Percentiles rank a stretch among this genome's conserved stretches.
These are phyloP conservation scores for Lasioglossum pauxillum DNA, from an alignment of 2,888 invertebrate genomes.

Conservation along the genomic window DNA sequence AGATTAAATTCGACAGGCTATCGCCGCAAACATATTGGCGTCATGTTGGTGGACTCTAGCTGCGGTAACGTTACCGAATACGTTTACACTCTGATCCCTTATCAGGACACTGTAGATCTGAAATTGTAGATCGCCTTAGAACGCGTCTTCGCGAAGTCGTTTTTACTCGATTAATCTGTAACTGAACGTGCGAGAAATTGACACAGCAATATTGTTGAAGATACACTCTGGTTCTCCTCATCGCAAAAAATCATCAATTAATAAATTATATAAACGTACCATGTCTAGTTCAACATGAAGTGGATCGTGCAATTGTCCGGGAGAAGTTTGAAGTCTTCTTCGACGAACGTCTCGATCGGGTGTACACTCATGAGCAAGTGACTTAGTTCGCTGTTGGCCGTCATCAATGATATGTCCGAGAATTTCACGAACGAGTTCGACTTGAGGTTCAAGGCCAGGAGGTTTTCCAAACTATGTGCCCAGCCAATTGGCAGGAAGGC, in stretches of 20 bases:
- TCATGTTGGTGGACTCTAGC: background rate
- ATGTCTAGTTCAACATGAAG: background rate
- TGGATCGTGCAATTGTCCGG: background rate
- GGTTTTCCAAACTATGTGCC: background rate
- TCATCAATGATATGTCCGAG: background rate
- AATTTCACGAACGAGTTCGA: background rate
- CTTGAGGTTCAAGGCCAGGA: background rate
- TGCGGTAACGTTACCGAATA: background rate
- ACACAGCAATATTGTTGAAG: no score
- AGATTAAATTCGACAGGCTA: conserved; percentile 9
- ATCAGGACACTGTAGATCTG: no score
- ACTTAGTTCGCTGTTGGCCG: background rate
- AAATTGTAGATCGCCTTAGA: no score
- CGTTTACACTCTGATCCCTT: background rate
- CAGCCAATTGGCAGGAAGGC: background rate
- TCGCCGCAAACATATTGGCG: background rate
- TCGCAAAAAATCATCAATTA: background rate
- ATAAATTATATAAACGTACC: background rate
- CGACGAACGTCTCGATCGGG: background rate
- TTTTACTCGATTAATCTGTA: no score
- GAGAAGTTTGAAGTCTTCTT: background rate
- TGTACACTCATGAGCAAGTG: background rate
- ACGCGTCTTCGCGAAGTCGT: no score
- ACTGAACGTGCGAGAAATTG: no score
- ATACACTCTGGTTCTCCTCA: no score